Base-by-base conservation (phyloP, 2,113 vertebrate genomes). In the Pipa parva region DNA sequence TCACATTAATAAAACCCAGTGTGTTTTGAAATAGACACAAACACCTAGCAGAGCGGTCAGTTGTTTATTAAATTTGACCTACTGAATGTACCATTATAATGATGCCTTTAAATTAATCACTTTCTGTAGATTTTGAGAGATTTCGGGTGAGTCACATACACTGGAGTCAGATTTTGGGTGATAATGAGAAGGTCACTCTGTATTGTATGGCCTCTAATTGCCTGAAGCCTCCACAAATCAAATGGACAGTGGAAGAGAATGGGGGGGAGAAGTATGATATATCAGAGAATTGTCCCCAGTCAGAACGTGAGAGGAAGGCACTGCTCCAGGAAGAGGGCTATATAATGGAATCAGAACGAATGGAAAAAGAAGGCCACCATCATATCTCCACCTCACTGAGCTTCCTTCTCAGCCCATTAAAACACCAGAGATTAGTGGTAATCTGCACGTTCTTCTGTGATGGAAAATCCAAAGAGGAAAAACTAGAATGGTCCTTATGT, bases 141-240 rank as follows among this genome's bases (percentile, higher is more conserved):
- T 59, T 67, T 15, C 18, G 24, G 25, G 55, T 67, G 17, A 27
- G 55, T 59, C 45, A 6, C 22, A 59, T 68, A 17, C 55, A 68
- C 46, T 15, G 7, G 7, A 7, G 7, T 1, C 36, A 20, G n/a
- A 12, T 21, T 5, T 29, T 12, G 27, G n/a, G 3, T 22, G 57
- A 17, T 15, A 56, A 56, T 6, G n/a, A 25, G 1, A 52, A 28
- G 33, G 45, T 68, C 1, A 39, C 56, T 29, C 4, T 68, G 11
- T 68, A 52, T 17, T 68, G 65, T 59, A 11, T 8, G 56, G 65
- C 65, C 13, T 60, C 45, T 12, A 39, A 59, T 8, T 68, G 65
- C 5, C 22, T 22, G n/a, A 6, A 59, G 13, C 29, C 27, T 1
- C 12, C 17, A 4, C 5, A 8, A 24, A 46, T 52, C 29, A 59